Conservation (phyloP, 2,797 vertebrate genomes). For the Amniataba percoides region DNA sequence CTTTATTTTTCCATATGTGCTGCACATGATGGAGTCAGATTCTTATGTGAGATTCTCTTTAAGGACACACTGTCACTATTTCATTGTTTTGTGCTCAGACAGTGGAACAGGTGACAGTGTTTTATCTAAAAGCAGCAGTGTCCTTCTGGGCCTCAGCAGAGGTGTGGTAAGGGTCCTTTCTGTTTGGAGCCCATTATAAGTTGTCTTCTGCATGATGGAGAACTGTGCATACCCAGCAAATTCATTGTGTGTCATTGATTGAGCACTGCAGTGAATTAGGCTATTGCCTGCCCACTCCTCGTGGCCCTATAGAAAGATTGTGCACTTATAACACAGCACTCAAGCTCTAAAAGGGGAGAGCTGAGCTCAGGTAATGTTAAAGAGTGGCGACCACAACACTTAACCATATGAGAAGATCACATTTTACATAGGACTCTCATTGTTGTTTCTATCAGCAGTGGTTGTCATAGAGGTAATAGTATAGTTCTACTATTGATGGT, state of each 20-base stretch:
- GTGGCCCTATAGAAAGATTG: slow-evolving; percentile 27
- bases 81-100: neutral
- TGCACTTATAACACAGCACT: slow-evolving; percentile 32
- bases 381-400: neutral
- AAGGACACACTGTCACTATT: slow-evolving; percentile 8
- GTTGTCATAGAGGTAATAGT: neutral
- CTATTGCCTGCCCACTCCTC: slow-evolving; percentile 53
- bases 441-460: neutral
- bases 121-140: slow-evolving; percentile 25
- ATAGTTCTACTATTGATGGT: neutral
- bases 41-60: neutral
- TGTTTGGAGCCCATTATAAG: slow-evolving; percentile 36
- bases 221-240: slow-evolving; percentile 64
- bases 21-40: neutral
- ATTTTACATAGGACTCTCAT: no score
- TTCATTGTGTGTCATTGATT: slow-evolving; percentile 69
- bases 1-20: neutral
- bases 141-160: neutral
- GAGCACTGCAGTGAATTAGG: slow-evolving; percentile 71
- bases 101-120: neutral
- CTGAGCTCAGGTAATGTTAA: slow-evolving; percentile 15
- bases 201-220: slow-evolving; percentile 63
- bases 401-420: neutral
- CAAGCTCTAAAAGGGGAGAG: slow-evolving; percentile 10
- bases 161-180: slow-evolving; percentile 9